These are phyloP conservation scores for Eumeta japonica DNA, from an alignment of 1,140 invertebrate genomes.

Conservation along the genomic window DNA sequence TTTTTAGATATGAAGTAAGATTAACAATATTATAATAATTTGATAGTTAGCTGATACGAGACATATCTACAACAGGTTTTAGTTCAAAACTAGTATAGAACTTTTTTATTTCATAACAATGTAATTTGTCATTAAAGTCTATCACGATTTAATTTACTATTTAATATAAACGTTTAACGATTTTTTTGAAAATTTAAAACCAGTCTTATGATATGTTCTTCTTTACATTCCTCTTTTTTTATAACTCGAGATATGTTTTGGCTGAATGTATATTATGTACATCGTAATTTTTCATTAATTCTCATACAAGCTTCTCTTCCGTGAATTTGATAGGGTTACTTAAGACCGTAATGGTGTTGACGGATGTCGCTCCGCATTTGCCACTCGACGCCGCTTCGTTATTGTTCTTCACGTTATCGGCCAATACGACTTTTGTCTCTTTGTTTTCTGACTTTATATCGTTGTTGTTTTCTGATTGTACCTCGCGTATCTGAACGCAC, in stretches of 20 bases:
- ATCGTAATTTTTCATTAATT: too few species aligned
- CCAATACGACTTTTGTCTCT: slow-evolving; percentile 21
- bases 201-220: slow-evolving; percentile 1
- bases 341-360: slow-evolving; percentile 24
- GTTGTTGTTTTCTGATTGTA: slow-evolving; percentile 35
- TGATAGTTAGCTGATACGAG: too few species aligned
- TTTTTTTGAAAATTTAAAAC: not conserved
- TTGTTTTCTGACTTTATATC: slow-evolving; percentile 17
- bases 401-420: slow-evolving; percentile 25
- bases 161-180: not conserved
- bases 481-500: slow-evolving; percentile 18
- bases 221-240: too few species aligned
- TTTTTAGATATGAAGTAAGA: too few species aligned
- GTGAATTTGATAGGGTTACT: slow-evolving; percentile 42
- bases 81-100: too few species aligned
- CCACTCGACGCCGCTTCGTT: slow-evolving; percentile 20
- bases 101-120: too few species aligned
- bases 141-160: too few species aligned
- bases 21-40: too few species aligned
- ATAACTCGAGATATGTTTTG: too few species aligned
- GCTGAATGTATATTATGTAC: too few species aligned
- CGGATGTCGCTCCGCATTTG: slow-evolving; percentile 15
- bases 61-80: too few species aligned
- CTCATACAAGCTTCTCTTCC: slow-evolving; percentile 53
- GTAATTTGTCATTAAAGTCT: too few species aligned